These are phyloP conservation scores for Olivierus martensii DNA, from an alignment of 1,140 invertebrate species.

Conservation along the genomic window DNA sequence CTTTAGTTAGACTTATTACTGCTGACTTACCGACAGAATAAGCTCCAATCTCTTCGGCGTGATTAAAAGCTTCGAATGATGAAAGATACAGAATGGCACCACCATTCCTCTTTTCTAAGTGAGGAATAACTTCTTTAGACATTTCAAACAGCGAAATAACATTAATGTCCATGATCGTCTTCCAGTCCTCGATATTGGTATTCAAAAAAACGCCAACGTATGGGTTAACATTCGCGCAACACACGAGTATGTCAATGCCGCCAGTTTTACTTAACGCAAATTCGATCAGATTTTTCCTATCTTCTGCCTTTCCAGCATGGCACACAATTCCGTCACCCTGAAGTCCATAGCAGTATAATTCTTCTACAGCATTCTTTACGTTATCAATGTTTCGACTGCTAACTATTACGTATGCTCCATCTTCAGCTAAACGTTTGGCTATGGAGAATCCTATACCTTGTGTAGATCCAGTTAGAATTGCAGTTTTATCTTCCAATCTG, in stretches of 20 bases:
- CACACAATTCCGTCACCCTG: conserved; percentile 31
- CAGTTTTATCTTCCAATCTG: conserved; percentile 66
- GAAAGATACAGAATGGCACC: conserved; percentile 73
- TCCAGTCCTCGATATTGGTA: conserved; percentile 61
- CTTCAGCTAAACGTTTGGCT: conserved; percentile 64
- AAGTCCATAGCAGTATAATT: conserved; percentile 25
- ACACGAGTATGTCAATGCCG: conserved; percentile 83
- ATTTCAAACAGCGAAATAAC: too few species aligned
- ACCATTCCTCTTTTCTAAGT: conserved; percentile 52
- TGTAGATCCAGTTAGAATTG: conserved; percentile 81
- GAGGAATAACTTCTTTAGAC: too few species aligned
- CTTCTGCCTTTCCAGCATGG: conserved; percentile 31
- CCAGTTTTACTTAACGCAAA: too few species aligned
- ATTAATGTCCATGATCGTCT: conserved; percentile 91
- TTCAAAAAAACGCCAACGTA: conserved; percentile 78
- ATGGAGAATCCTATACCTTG: conserved; percentile 89
- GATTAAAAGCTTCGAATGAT: conserved; percentile 78
- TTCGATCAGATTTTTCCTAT: conserved; percentile 28
- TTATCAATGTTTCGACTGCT: conserved; percentile 54
- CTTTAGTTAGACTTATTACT: conserved; percentile 73
- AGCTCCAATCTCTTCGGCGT: conserved; percentile 67
- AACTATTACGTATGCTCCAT: conserved; percentile 83
- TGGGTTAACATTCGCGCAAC: too few species aligned
- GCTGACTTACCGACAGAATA: conserved; percentile 93
- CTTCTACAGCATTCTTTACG: conserved; percentile 29